Evolutionary conservation across 2,797 vertebrate genomes (phyloP).

Genomic region (Malacoraja senta): DNA sequence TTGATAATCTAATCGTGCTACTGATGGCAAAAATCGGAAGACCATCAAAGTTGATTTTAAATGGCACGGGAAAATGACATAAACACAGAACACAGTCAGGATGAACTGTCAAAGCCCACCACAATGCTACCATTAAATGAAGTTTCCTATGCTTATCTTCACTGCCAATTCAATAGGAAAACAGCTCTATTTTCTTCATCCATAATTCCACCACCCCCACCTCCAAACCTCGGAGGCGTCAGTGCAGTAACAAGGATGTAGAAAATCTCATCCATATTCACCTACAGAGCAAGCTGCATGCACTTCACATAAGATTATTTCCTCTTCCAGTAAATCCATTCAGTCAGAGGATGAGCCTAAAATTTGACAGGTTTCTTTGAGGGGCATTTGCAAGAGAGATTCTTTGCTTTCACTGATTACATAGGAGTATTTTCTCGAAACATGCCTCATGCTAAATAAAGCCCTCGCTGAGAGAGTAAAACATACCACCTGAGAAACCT

Average conservation of each 20-base stretch:
- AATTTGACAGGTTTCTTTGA: slow-evolving; percentile 35
- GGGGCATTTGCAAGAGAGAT: slow-evolving; percentile 11
- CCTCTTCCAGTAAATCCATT: slow-evolving; percentile 33
- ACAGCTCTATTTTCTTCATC: slow-evolving; percentile 36
- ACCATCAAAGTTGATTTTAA: slow-evolving; percentile 22
- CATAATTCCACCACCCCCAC: background rate
- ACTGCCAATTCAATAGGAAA: slow-evolving; percentile 15
- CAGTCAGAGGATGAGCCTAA: slow-evolving; percentile 28
- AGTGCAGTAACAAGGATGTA: slow-evolving; percentile 13
- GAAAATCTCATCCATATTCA: slow-evolving; percentile 38
- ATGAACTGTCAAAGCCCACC: slow-evolving; percentile 25
- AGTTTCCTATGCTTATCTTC: background rate
- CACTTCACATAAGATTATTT: slow-evolving; percentile 36
- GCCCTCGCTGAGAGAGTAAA: background rate
- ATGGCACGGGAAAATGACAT: slow-evolving; percentile 17
- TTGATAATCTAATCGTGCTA: slow-evolving; percentile 24
- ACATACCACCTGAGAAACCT: background rate
- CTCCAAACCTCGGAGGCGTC: background rate
- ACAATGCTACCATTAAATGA: background rate
- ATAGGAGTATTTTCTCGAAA: background rate
- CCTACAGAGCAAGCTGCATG: slow-evolving; percentile 28
- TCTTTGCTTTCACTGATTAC: background rate
- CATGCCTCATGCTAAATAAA: background rate
- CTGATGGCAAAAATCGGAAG: slow-evolving; percentile 2
- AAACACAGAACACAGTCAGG: background rate